These are phyloP conservation scores for Autographa gamma DNA, from an alignment of 2,888 invertebrate species.

Conservation along the genomic window DNA sequence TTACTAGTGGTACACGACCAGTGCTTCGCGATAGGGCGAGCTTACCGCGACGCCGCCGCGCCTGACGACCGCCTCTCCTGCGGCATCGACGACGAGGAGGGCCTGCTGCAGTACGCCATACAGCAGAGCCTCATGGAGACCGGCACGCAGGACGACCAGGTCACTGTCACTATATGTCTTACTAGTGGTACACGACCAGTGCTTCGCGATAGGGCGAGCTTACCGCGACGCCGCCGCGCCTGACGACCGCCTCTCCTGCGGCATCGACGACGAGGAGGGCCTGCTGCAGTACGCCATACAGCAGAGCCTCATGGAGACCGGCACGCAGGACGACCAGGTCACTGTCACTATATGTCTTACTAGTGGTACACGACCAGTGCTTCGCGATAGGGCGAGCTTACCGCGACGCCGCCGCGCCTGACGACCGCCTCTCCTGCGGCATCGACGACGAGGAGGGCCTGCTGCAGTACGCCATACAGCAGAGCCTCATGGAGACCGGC, in stretches of 20 bases:
- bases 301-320: conserved; percentile 96
- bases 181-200: conserved; percentile 89
- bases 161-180: conserved; percentile 19
- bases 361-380: conserved; percentile 90
- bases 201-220: conserved; percentile 90
- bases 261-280: conserved; percentile 96
- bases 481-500: conserved; percentile 96
- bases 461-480: conserved; percentile 98
- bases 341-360: not conserved
- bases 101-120: conserved; percentile 97
- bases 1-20: conserved; percentile 88
- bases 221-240: conserved; percentile 82
- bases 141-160: conserved; percentile 92
- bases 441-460: conserved; percentile 96
- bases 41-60: conserved; percentile 81
- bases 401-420: conserved; percentile 80
- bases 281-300: conserved; percentile 98
- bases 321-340: conserved; percentile 91
- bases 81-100: conserved; percentile 95
- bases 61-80: conserved; percentile 85
- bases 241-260: conserved; percentile 87
- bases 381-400: conserved; percentile 89
- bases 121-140: conserved; percentile 97
- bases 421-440: conserved; percentile 88
- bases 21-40: conserved; percentile 91